Evolutionary conservation across 2,797 vertebrate species (phyloP), one percentile per base, ranked within the genome.

Genomic region (Danio aesculapii): DNA sequence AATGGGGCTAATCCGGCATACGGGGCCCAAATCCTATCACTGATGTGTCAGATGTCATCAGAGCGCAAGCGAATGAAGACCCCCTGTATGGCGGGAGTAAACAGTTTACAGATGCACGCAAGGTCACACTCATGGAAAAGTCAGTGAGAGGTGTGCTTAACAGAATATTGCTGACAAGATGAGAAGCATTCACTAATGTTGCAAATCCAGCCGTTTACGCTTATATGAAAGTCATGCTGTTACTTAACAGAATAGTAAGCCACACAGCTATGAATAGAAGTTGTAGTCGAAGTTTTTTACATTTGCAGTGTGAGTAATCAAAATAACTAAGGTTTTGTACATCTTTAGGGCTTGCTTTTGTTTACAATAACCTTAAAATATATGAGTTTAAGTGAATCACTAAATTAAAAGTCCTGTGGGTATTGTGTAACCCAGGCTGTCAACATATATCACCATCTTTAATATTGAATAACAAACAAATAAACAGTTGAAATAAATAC

Each of bases 1-100:
- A 87, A 87, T 87, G 81, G 82, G 79, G 68, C 86, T 86, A 87
- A 87, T 84, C 84, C 79, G 75, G 83, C 83, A 82, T 84, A 86
- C 69, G 58, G 81, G 71, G 67, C 62, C 84, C 84, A 87, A 86
- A 87, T 87, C 83, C 84, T 77, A 86, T 87, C 84, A 87, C 19
- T 71, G 83, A 81, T 80, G 81, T 87, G 86, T 87, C 84, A 87
- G 81, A 86, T 87, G 83, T 87, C 84, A 87, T 87, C 86, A 87
- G 83, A 76, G 57, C 17, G 43, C 55, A 77, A 75, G 52, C 19
- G 58, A 76, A 82, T 86, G 84, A 84, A 83, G 86, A 87, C 84
- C 84, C 44, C 86, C 84, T 75, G 58, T 66, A 74, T 77, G 72
- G 83, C 83, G 53, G 70, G 58, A 77, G 83, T 68, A 79, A 84